Conservation (phyloP, 2,113 vertebrate species). For the Propithecus coquereli region DNA sequence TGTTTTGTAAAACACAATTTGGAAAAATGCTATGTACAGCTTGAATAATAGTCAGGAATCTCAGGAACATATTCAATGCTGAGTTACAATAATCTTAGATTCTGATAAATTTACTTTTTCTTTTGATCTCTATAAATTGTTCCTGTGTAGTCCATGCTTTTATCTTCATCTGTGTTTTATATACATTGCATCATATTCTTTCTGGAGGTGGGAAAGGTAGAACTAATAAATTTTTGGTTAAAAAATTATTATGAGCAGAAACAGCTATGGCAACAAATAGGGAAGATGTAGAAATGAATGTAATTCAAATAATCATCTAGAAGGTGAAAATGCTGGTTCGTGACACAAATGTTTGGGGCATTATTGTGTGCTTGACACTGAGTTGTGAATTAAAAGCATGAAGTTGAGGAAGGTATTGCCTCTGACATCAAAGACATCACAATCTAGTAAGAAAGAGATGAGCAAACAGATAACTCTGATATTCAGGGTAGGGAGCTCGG, state of each 20-base stretch:
- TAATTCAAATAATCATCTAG: not conserved
- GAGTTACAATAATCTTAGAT: not conserved
- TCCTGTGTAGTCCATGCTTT: not conserved
- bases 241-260: not conserved
- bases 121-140: not conserved
- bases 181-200: not conserved
- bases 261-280: not conserved
- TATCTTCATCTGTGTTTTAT: not conserved
- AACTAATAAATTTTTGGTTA: not conserved
- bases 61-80: not conserved
- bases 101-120: not conserved
- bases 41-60: not conserved
- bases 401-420: not conserved
- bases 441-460: not conserved
- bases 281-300: not conserved
- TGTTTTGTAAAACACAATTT: not conserved
- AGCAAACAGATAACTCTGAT: not conserved
- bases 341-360: not conserved
- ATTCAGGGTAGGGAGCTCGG: not conserved
- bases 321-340: not conserved
- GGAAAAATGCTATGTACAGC: not conserved
- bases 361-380: fast-evolving
- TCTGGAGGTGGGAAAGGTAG: not conserved
- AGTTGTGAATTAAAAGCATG: not conserved
- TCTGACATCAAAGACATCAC: not conserved